phyloP scores from a whole-genome alignment of 2,888 invertebrate genomes.

The Lysandra bellargus region DNA sequence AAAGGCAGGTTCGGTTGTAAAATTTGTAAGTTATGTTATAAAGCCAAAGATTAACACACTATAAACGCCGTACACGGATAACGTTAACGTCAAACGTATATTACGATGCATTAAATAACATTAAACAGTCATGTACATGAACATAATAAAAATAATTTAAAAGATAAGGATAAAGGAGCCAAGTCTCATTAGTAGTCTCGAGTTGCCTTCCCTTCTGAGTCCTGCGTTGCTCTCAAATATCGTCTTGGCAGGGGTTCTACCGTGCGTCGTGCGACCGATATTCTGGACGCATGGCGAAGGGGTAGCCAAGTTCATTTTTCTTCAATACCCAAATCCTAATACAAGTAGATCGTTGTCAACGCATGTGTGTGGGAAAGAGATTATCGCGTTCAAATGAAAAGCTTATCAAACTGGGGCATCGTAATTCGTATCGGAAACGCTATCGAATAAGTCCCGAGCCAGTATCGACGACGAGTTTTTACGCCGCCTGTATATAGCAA shows the following conservation, averaged over 20 bases:
- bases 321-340: not conserved
- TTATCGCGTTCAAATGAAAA: not conserved
- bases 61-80: not conserved
- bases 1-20: not conserved
- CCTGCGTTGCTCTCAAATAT: conserved; percentile 3
- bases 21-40: not conserved
- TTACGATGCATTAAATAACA: not conserved
- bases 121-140: not conserved
- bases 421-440: conserved; percentile 4
- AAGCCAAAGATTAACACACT: not conserved
- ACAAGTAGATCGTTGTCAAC: not conserved
- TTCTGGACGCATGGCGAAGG: not conserved
- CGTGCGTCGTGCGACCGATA: not conserved
- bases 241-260: not conserved
- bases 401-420: conserved; percentile 44
- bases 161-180: not conserved
- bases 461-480: conserved; percentile 19
- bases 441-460: conserved; percentile 11
- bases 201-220: not conserved
- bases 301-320: not conserved
- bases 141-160: conserved; percentile 5
- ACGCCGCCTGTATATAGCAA: conserved; percentile 29
- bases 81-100: not conserved
- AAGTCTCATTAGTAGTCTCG: not conserved
- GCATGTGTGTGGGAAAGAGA: conserved; percentile 24